Percentiles rank a stretch among this genome's conserved stretches.
Evolutionary conservation across 1,140 invertebrate genomes (phyloP).

Genomic region (Ostrea edulis): DNA sequence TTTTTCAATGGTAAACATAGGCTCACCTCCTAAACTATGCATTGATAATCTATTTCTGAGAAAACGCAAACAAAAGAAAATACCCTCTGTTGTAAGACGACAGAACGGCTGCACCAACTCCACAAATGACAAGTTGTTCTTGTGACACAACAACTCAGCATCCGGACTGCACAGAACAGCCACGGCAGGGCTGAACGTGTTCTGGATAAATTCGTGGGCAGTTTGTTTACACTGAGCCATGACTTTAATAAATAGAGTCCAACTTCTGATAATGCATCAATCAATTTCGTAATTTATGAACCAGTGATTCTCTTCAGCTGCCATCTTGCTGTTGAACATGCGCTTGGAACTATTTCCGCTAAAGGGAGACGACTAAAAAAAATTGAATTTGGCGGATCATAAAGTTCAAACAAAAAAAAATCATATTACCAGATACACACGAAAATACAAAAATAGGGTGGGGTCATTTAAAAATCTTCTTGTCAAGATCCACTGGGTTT

Average conservation of each 20-base stretch:
- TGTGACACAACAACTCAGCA: slow-evolving; percentile 90
- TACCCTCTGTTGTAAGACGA: slow-evolving; percentile 88
- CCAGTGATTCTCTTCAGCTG: slow-evolving; percentile 11
- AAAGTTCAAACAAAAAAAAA: no score
- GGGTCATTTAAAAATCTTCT: no score
- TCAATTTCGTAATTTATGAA: slow-evolving; percentile 32
- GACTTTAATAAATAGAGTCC: slow-evolving; percentile 32
- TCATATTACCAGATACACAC: no score
- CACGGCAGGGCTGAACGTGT: slow-evolving; percentile 92
- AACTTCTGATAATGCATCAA: background rate
- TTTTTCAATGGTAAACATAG: background rate
- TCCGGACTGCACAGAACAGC: slow-evolving; percentile 90
- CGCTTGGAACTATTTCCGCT: slow-evolving; percentile 4
- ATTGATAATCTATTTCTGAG: background rate
- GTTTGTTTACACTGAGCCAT: slow-evolving; percentile 81
- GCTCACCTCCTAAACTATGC: background rate
- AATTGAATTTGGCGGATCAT: background rate
- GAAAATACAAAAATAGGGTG: no score
- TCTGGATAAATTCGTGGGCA: slow-evolving; percentile 91
- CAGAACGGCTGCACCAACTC: slow-evolving; percentile 95
- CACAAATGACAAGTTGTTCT: slow-evolving; percentile 94
- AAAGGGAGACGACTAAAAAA: slow-evolving; percentile 1
- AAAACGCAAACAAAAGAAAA: slow-evolving; percentile 36
- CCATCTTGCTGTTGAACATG: slow-evolving; percentile 41
- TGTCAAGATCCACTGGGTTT: no score